Evolutionary conservation across 1,140 invertebrate genomes (phyloP).

Genomic region (Cyclargus thomasi): DNA sequence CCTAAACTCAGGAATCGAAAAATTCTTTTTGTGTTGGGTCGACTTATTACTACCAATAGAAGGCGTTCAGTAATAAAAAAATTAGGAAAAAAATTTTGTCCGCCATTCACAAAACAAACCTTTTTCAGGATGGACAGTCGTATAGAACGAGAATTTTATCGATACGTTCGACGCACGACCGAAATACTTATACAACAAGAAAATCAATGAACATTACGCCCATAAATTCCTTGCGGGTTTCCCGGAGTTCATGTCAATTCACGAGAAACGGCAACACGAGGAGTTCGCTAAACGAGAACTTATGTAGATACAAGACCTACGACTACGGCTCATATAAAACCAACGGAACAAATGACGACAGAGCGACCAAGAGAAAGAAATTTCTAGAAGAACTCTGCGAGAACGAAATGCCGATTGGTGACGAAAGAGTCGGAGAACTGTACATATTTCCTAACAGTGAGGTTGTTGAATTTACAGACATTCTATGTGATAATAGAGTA

Average conservation of each 20-base stretch:
- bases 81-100: too few relatives aligned
- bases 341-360: constrained; percentile 35
- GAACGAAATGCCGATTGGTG: constrained; percentile 47
- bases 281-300: constrained; percentile 36
- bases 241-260: constrained; percentile 45
- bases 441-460: constrained; percentile 69
- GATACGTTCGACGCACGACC: constrained; percentile 59
- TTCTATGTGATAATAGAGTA: constrained; percentile 63
- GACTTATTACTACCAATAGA: too few relatives aligned
- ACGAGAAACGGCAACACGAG: constrained; percentile 42
- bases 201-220: constrained; percentile 52
- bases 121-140: constrained; percentile 59
- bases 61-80: too few relatives aligned
- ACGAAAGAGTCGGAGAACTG: constrained; percentile 60
- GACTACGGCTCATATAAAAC: constrained; percentile 33
- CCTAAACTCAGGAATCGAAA: too few relatives aligned
- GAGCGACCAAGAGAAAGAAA: constrained; percentile 26
- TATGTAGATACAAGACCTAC: constrained; percentile 33
- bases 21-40: too few relatives aligned
- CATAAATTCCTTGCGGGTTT: constrained; percentile 38
- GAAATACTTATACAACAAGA: constrained; percentile 47
- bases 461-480: constrained; percentile 64
- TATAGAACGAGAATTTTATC: constrained; percentile 59
- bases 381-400: constrained; percentile 32
- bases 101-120: neutral